Percentiles rank a stretch among this genome's conserved stretches.
Conservation (phyloP, 1,140 invertebrate genomes). For the Drosophila mojavensis region DNA sequence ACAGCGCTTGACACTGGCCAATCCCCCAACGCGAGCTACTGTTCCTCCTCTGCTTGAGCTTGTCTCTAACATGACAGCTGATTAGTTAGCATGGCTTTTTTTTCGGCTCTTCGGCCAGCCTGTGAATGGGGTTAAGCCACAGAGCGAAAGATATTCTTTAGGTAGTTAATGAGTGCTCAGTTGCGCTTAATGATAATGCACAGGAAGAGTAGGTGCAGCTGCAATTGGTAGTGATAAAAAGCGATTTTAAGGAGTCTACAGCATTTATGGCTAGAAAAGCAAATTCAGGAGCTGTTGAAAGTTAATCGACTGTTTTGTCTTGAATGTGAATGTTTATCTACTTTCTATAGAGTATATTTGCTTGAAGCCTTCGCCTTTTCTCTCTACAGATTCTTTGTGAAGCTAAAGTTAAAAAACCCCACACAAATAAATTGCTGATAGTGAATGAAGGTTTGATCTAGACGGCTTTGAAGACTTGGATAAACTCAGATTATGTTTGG, state of each 20-base stretch:
- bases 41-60: neutral
- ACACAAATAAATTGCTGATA: too few relatives aligned
- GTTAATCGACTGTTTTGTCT: too few relatives aligned
- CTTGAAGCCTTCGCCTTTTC: too few relatives aligned
- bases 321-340: too few relatives aligned
- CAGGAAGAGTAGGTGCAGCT: neutral
- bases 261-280: neutral
- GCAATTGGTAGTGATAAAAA: neutral
- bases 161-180: conserved; percentile 46
- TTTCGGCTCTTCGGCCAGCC: conserved; percentile 5
- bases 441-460: too few relatives aligned
- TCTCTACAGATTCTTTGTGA: too few relatives aligned
- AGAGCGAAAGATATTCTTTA: conserved; percentile 20
- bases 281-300: neutral
- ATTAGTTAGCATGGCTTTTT: conserved; percentile 57
- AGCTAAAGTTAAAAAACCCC: too few relatives aligned
- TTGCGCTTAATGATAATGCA: conserved; percentile 54
- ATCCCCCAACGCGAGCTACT: neutral
- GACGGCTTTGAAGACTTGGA: too few relatives aligned
- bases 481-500: too few relatives aligned
- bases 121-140: conserved; percentile 66
- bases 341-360: too few relatives aligned
- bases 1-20: conserved; percentile 18
- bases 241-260: too few relatives aligned
- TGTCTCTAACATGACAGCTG: conserved; percentile 57